Evolutionary conservation across 2,797 vertebrate genomes (phyloP).

Genomic region (Morelia viridis): DNA sequence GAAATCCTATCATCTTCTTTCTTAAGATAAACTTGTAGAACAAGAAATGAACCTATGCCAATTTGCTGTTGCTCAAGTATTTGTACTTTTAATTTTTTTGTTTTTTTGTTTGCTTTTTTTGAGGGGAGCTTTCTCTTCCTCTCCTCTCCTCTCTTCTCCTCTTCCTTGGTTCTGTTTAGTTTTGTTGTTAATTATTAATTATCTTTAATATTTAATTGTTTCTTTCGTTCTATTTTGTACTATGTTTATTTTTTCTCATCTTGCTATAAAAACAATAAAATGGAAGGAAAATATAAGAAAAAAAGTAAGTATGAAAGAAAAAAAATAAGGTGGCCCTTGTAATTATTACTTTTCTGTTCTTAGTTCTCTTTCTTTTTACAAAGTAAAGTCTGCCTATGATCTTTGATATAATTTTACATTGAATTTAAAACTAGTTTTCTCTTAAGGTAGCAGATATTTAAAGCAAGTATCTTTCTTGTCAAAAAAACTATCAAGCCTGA

Average conservation of each 20-base stretch:
- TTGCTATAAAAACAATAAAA: neutral
- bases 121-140: too few relatives aligned
- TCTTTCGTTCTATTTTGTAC: neutral
- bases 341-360: neutral
- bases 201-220: neutral
- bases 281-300: neutral
- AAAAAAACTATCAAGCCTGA: neutral
- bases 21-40: neutral
- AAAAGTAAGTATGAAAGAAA: neutral
- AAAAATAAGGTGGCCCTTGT: slow-evolving; percentile 29
- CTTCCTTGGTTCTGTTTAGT: neutral
- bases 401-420: neutral
- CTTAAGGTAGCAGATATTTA: neutral
- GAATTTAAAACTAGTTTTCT: neutral
- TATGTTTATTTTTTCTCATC: neutral
- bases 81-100: neutral
- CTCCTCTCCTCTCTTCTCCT: neutral
- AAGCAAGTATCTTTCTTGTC: neutral
- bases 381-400: neutral
- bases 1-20: neutral
- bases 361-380: neutral
- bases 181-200: neutral
- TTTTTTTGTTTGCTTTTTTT: neutral
- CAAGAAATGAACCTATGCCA: slow-evolving; percentile 17
- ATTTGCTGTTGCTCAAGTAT: slow-evolving; percentile 17